Evolutionary conservation across 2,113 vertebrate species (phyloP), one percentile per base, ranked within the genome.

Genomic region (Anolis carolinensis): DNA sequence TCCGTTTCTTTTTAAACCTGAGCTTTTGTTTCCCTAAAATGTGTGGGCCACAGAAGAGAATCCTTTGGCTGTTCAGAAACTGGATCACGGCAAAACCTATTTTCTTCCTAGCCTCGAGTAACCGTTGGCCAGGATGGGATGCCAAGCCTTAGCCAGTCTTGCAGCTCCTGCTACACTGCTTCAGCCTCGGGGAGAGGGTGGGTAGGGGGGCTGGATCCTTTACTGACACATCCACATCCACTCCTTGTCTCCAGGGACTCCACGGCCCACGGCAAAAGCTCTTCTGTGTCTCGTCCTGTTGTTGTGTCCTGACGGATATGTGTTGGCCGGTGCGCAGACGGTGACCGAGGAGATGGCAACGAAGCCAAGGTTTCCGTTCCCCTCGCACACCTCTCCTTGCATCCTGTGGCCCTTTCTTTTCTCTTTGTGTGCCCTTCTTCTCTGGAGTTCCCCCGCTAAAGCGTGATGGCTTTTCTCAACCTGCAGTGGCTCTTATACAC

Each of bases 91-190:
- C 65, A 74, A 59, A 48, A 13, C 72, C 27, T 70, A 88, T 97
- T 97, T 96, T 94, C 95, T 94, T 96, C 96, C 94, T 97, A 97
- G 96, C 89, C 4, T 89, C 94, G 96, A 81, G 80, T 10, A 68
- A 88, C 88, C 88, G 55, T 74, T 65, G 0, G 90, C 91, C 91
- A 85, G 71, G 81, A 89, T 3, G 88, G 92, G 93, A 95, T 86
- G 93, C 90, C 93, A 89, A 94, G 91, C 89, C 91, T 82, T 44
- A 89, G 91, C 90, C 91, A 85, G 87, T 88, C 85, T 83, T 86
- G 93, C 76, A 20, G 76, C 92, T 90, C 85, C 92, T 62, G 52
- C 71, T 89, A 89, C 77, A 36, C 74, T 94, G 74, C 88, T 94
- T 85, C 91, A 80, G 68, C 92, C 1, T 0, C 5, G 39, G 39